Percentiles rank a stretch among this genome's conserved stretches.
phyloP scores from a whole-genome alignment of 2,888 invertebrate species.

The Zygogramma bicolorata region DNA sequence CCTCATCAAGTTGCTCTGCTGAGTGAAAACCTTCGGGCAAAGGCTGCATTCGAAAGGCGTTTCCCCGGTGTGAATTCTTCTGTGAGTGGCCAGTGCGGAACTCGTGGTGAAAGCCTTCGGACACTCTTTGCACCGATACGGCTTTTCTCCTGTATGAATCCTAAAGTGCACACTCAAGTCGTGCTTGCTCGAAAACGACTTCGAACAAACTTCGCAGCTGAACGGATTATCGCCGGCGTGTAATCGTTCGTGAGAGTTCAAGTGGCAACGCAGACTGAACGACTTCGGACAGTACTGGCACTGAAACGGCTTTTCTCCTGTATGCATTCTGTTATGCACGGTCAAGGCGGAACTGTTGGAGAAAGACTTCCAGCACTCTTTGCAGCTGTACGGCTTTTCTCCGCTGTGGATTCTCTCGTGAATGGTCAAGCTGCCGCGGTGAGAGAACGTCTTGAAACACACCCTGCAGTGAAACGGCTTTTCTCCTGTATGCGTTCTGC shows the following conservation, averaged over 20 bases:
- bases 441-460: background rate
- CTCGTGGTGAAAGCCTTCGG: background rate
- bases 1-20: background rate
- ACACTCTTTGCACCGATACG: background rate
- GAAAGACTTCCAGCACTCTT: background rate
- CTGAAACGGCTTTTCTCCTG: background rate
- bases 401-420: background rate
- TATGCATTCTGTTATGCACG: background rate
- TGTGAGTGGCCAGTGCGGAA: background rate
- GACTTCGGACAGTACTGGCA: background rate
- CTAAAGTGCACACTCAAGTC: background rate
- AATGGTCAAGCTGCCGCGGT: too few species aligned
- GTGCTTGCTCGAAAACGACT: background rate
- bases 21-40: background rate
- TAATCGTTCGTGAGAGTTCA: background rate
- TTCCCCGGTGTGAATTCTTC: background rate
- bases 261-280: background rate
- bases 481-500: background rate
- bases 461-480: background rate
- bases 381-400: background rate
- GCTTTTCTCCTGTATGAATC: background rate
- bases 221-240: background rate
- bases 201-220: background rate
- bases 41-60: background rate
- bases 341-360: background rate